Conservation (phyloP, 2,888 invertebrate genomes). For the Lottia scabra region DNA sequence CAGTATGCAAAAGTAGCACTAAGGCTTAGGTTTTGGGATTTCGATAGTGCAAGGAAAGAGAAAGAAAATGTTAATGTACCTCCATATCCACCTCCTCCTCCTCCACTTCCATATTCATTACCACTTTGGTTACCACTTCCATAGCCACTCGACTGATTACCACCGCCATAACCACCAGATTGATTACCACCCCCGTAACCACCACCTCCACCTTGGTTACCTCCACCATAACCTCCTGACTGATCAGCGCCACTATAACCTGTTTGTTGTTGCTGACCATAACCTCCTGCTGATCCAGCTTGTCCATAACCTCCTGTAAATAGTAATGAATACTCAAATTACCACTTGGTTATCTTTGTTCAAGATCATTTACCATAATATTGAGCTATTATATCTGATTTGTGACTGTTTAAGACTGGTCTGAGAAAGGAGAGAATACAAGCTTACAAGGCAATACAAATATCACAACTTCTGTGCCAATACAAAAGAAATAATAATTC, state of each 20-base stretch:
- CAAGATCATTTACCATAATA: no score
- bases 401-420: no score
- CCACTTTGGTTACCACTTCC: slow-evolving; percentile 12
- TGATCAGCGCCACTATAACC: slow-evolving; percentile 18
- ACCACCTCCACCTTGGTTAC: not conserved
- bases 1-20: not conserved
- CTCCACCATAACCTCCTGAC: no score
- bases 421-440: no score
- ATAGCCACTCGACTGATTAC: not conserved
- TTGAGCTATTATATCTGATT: no score
- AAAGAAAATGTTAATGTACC: not conserved
- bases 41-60: no score
- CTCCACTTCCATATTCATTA: slow-evolving; percentile 8
- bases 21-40: no score
- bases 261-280: slow-evolving; percentile 31
- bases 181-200: slow-evolving; percentile 16
- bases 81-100: slow-evolving; percentile 12
- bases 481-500: no score
- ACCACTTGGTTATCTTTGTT: no score
- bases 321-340: not conserved
- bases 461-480: no score
- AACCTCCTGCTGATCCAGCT: slow-evolving; percentile 18
- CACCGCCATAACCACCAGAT: slow-evolving; percentile 14
- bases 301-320: not conserved
- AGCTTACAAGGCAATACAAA: no score